phyloP scores from a whole-genome alignment of 2,888 invertebrate genomes.

The Cheiracanthium punctorium region DNA sequence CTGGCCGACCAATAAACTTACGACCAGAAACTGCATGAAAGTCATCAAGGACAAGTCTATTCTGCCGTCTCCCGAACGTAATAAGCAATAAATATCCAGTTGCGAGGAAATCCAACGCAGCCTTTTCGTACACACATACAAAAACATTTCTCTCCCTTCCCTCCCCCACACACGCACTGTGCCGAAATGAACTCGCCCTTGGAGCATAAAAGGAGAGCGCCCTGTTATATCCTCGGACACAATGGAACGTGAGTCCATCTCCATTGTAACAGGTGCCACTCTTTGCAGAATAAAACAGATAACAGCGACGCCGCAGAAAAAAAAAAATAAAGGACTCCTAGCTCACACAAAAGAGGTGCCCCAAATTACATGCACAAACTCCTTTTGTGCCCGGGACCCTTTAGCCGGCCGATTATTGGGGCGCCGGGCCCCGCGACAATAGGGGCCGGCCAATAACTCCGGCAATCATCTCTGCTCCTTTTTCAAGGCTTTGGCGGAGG shows the following conservation, averaged over 20 bases:
- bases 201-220: slow-evolving; percentile 24
- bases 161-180: background rate
- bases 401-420: slow-evolving; percentile 68
- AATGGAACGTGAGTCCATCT: slow-evolving; percentile 37
- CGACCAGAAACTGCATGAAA: background rate
- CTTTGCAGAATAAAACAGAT: slow-evolving; percentile 54
- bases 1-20: background rate
- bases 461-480: slow-evolving; percentile 59
- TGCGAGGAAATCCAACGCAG: background rate
- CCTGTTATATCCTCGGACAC: slow-evolving; percentile 47
- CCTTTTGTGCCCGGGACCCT: slow-evolving; percentile 52
- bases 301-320: slow-evolving; percentile 20
- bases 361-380: slow-evolving; percentile 70
- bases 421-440: slow-evolving; percentile 59
- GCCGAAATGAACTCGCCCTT: slow-evolving; percentile 19
- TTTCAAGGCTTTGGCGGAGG: slow-evolving; percentile 20
- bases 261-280: slow-evolving; percentile 63
- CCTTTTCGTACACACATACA: background rate
- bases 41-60: background rate
- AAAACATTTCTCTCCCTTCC: background rate
- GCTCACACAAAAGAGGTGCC: slow-evolving; percentile 56
- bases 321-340: slow-evolving; percentile 23
- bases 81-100: slow-evolving; percentile 10
- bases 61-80: background rate
- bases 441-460: slow-evolving; percentile 66